These are phyloP conservation scores for Alentia gelatinosa DNA, from an alignment of 2,888 invertebrate genomes.

Conservation along the genomic window DNA sequence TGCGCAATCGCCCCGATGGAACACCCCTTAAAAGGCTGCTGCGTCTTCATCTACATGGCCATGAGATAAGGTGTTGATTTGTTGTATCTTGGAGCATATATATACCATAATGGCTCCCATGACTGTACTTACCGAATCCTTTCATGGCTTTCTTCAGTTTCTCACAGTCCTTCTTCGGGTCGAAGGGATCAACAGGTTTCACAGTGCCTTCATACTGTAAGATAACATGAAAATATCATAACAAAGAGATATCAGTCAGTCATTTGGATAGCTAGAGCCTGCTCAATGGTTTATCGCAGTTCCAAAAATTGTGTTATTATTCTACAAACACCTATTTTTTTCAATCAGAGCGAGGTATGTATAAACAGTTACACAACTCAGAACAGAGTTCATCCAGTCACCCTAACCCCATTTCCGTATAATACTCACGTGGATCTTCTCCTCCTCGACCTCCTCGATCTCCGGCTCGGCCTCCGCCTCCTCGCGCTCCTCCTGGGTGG, in stretches of 20 bases:
- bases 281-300: too few relatives aligned
- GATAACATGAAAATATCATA: neutral
- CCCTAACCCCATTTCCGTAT: neutral
- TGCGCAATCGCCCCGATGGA: too few relatives aligned
- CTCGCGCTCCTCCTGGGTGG: slow-evolving; percentile 63
- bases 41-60: too few relatives aligned
- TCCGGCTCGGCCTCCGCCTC: slow-evolving; percentile 64
- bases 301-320: too few relatives aligned
- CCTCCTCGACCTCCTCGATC: slow-evolving; percentile 67
- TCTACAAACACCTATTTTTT: neutral
- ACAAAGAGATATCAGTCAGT: neutral
- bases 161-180: slow-evolving; percentile 79
- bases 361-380: neutral
- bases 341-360: too few relatives aligned
- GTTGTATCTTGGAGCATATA: too few relatives aligned
- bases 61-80: too few relatives aligned
- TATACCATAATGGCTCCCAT: neutral
- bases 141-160: slow-evolving; percentile 79
- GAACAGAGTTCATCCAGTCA: neutral
- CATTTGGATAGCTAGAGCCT: too few relatives aligned
- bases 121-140: slow-evolving; percentile 75
- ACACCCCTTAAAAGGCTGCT: too few relatives aligned
- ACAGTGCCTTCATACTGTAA: slow-evolving; percentile 79
- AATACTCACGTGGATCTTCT: slow-evolving; percentile 60
- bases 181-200: slow-evolving; percentile 78